phyloP scores from a whole-genome alignment of 2,113 vertebrate genomes.

The Noctilio leporinus region DNA sequence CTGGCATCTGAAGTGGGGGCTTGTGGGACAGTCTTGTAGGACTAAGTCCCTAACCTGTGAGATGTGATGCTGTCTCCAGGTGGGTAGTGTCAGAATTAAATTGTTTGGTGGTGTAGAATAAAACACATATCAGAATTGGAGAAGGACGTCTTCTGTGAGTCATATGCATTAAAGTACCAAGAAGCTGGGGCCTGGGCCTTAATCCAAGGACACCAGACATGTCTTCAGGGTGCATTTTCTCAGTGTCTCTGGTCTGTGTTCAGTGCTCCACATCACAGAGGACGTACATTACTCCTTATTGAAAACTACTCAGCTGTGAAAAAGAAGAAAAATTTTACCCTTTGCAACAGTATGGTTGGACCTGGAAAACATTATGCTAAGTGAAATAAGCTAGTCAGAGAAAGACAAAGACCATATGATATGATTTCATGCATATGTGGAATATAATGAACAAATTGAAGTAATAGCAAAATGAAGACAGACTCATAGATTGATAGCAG shows the following conservation, averaged over 20 bases:
- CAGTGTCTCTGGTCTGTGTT: background rate
- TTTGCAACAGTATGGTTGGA: too few relatives aligned
- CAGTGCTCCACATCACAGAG: background rate
- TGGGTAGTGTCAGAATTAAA: background rate
- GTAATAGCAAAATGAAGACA: too few relatives aligned
- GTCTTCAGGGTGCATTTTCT: background rate
- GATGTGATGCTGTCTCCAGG: background rate
- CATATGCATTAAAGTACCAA: background rate
- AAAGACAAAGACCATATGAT: too few relatives aligned
- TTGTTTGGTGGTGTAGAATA: background rate
- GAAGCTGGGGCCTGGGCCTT: background rate
- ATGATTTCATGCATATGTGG: too few relatives aligned
- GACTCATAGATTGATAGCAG: too few relatives aligned
- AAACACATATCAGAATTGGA: background rate
- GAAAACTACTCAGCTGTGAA: too few relatives aligned
- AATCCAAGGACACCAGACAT: background rate
- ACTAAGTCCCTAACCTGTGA: background rate
- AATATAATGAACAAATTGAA: too few relatives aligned
- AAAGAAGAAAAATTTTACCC: too few relatives aligned
- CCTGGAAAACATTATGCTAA: too few relatives aligned
- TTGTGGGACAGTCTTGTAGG: background rate
- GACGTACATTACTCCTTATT: background rate
- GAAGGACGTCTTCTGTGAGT: background rate
- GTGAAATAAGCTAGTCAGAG: too few relatives aligned
- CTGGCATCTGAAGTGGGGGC: background rate